phyloP scores from a whole-genome alignment of 2,113 vertebrate genomes.

The Sarotherodon lohbergeri region DNA sequence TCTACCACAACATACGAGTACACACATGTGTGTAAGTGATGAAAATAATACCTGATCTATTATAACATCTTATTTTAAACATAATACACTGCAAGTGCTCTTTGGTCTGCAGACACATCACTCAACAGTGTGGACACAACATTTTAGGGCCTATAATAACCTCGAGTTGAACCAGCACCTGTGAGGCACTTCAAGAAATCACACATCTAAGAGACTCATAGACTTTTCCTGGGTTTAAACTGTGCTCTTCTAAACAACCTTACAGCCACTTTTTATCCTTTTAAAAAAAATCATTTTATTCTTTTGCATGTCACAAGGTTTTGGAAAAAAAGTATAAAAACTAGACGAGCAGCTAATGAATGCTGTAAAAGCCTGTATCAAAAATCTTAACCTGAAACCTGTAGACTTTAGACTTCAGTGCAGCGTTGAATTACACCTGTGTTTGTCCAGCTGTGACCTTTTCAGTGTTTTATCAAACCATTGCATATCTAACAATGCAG shows the following conservation, averaged over 20 bases:
- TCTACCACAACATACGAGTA: rapidly evolving
- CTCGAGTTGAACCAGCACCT: rapidly evolving
- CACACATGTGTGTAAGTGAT: not conserved
- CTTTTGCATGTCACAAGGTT: not conserved
- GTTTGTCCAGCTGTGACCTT: not conserved
- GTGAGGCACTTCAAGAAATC: not conserved
- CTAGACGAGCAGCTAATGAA: not conserved
- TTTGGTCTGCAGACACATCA: not conserved
- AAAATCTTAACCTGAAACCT: not conserved
- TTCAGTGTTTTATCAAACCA: not conserved
- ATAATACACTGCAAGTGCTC: not conserved
- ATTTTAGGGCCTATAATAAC: not conserved
- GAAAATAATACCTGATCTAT: not conserved
- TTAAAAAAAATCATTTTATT: not conserved
- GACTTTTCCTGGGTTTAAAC: not conserved
- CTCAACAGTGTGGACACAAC: not conserved
- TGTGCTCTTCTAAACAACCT: not conserved
- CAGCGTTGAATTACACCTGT: not conserved
- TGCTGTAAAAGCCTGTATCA: rapidly evolving
- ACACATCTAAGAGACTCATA: rapidly evolving
- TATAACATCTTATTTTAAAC: not conserved
- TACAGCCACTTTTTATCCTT: not conserved
- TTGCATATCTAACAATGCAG: not conserved
- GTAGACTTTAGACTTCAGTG: not conserved
- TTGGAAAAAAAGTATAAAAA: not conserved